Conservation (phyloP, 64 coral and sea anemone genomes). For the Astreopora myriophthalma region DNA sequence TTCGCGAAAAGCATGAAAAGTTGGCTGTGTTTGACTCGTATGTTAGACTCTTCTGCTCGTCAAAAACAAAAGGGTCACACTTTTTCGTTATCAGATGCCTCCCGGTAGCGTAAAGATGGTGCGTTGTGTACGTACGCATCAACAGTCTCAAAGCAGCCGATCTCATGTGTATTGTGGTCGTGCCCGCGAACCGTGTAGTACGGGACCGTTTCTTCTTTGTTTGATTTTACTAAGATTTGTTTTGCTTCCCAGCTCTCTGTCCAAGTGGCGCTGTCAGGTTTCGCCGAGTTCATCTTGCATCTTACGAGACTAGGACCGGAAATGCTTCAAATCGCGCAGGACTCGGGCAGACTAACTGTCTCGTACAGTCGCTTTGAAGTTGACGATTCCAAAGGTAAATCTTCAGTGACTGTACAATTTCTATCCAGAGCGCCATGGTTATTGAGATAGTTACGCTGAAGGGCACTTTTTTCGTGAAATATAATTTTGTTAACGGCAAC, state of each 20-base stretch:
- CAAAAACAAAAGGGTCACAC: too few species aligned
- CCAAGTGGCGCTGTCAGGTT: conserved; percentile 87
- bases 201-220: too few species aligned
- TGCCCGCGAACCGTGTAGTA: too few species aligned
- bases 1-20: too few species aligned
- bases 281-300: conserved; percentile 97
- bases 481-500: not conserved
- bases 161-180: too few species aligned
- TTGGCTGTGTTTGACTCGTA: too few species aligned
- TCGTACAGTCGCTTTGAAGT: conserved; percentile 97
- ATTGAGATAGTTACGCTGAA: too few species aligned
- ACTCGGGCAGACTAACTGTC: conserved; percentile 91
- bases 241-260: conserved; percentile 72
- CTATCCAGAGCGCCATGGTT: too few species aligned
- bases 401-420: not conserved
- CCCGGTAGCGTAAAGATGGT: too few species aligned
- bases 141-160: not conserved
- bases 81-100: too few species aligned
- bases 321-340: conserved; percentile 97
- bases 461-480: not conserved
- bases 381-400: conserved; percentile 91
- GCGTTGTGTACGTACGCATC: not conserved
- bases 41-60: too few species aligned
- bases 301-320: conserved; percentile 93
- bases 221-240: too few species aligned